Conservation (phyloP, 1,140 invertebrate genomes). For the fruit fly (Drosophila melanogaster) region Release_6_plus_ISO1_MT NT_037436.4:566501-567000, state of each 20-base stretch:
- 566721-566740: constrained; percentile 33
- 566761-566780: constrained; percentile 30
- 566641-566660: constrained; percentile 33
- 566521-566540: constrained; percentile 39
- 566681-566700: constrained; percentile 53
- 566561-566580: constrained; percentile 46
- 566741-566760: constrained; percentile 54
- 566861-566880: constrained; percentile 1
- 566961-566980: background rate
- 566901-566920: constrained; percentile 23
- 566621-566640: constrained; percentile 17
- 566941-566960: background rate
- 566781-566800: background rate
- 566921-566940: constrained; percentile 19
- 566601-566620: no score
- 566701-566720: constrained; percentile 30
- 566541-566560: constrained; percentile 41
- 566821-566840: background rate
- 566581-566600: background rate
- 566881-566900: no score
- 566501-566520: constrained; percentile 15
- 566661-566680: constrained; percentile 55
- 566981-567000: constrained; percentile 16
- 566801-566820: constrained; percentile 38
- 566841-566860: background rate